These are phyloP conservation scores for Melanargia galathea DNA, from an alignment of 2,888 invertebrate species.

Conservation along the genomic window DNA sequence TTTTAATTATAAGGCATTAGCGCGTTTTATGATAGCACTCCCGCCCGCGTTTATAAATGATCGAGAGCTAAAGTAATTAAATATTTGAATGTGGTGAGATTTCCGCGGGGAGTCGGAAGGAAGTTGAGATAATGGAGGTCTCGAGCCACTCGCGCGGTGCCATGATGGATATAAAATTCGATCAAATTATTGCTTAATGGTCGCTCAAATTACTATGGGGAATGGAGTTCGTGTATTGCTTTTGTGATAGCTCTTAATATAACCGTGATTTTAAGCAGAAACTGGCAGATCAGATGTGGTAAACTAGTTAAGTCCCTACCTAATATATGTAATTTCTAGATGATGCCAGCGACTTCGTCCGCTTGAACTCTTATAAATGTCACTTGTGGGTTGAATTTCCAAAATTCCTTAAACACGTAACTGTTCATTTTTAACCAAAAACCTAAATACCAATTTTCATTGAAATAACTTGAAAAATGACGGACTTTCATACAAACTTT, in stretches of 20 bases:
- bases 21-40: slow-evolving; percentile 82
- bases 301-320: not conserved
- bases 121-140: slow-evolving; percentile 70
- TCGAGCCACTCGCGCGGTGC: slow-evolving; percentile 64
- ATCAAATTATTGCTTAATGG: slow-evolving; percentile 79
- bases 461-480: no score
- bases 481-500: no score
- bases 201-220: slow-evolving; percentile 67
- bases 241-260: slow-evolving; percentile 23
- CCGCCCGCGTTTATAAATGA: slow-evolving; percentile 78
- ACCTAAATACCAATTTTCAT: no score
- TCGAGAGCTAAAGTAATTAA: slow-evolving; percentile 80
- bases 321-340: no score
- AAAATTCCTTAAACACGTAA: no score
- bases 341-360: no score
- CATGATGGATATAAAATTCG: slow-evolving; percentile 80
- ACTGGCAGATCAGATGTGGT: not conserved
- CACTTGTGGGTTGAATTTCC: no score
- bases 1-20: slow-evolving; percentile 83
- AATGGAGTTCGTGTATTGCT: slow-evolving; percentile 47
- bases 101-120: slow-evolving; percentile 72
- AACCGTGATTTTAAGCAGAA: not conserved
- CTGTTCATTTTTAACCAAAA: no score
- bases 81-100: slow-evolving; percentile 82
- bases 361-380: no score